Evolutionary conservation across 2,888 invertebrate genomes (phyloP), one percentile per base, ranked within the genome.

Genomic region (Malachius bipustulatus): DNA sequence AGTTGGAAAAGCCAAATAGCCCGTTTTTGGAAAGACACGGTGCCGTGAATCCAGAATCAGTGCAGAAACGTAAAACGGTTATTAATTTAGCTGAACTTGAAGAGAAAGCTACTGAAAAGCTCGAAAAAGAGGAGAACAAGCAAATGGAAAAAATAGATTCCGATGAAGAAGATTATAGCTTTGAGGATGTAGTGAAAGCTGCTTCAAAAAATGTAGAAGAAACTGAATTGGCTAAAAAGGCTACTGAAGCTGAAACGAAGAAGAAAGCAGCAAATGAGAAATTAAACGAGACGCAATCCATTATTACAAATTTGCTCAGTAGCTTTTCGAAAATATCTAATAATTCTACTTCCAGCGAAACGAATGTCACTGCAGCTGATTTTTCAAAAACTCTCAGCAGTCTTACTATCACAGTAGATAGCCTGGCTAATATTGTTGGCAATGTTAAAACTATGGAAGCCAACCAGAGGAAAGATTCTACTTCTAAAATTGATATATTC

Each of bases 81-180:
- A 40, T 12, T 45, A 30, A 16, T n/a, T n/a, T n/a, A n/a, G 31
- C 32, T 28, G 42, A 40, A 8, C 40, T 38, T 26, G 56, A 11
- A 53, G 29, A 38, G 2, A 39, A 35, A 11, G 56, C 14, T 49
- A 16, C 37, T 32, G 28, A 26, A 11, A 4, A 32, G 14, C 26
- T 30, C 14, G 9, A 41, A 38, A 14, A 35, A 19, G 4, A 37
- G 33, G 33, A 13, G 37, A 37, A 37, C 47, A 47, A 4, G 54
- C 29, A 9, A 28, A 45, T 48, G 12, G 45, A 9, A n/a, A 28
- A 49, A 37, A 56, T 73, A 14, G 71, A 74, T 38, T 69, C 73
- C n/a, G 72, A 80, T 44, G 82, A 81, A 37, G 84, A 84, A 48
- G 84, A 85, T 52, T 87, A 87, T 48, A 74, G 77, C n/a, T 82